Base-by-base conservation (phyloP, 2,797 vertebrate genomes). In the Crocodylus rhombifer region DNA sequence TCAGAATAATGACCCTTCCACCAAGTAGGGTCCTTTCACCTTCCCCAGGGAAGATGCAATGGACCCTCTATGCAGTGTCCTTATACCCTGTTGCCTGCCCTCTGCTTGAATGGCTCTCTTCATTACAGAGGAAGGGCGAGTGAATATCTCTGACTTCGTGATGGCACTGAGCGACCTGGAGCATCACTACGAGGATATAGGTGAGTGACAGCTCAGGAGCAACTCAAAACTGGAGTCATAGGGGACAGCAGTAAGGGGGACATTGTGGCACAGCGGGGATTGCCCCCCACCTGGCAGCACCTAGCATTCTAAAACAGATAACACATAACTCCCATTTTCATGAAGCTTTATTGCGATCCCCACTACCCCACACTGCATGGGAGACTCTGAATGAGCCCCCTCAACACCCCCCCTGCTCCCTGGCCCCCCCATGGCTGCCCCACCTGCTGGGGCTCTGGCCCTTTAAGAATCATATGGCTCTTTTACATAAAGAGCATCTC, bases 121-220 rank as follows among this genome's bases (percentile, higher is more conserved):
- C 42, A 83, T 91, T 92, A 21, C 63, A 97, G 96, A 76, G 81
- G 90, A 94, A 26, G 51, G 74, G 16, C 94, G 51, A 28, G 82
- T 96, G 42, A 95, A 96, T 87, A 85, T 96, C 56, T 89, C 89
- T 6, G 82, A 96, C 36, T 60, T 96, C 69, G 4, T 97, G 80
- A 88, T 92, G 85, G 20, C 33, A 74, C 91, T 95, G 88, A 65
- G 69, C 63, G 95, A 90, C 36, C 61, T 94, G 8, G 51, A 80
- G 23, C 69, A 80, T 73, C 63, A 80, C 7, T 89, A 93, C 82
- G 90, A 94, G 60, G 86, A 92, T 61, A 4, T 92, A 82, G 78
- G 94, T 96, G 94, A 94, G 94, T 58, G 25, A 92, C 13, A 36
- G 20, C 7, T 5, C 33, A 7, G 13, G 7, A 36, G 33, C 8